Conservation (phyloP, 2,113 vertebrate genomes). For the Heliornis fulica region DNA sequence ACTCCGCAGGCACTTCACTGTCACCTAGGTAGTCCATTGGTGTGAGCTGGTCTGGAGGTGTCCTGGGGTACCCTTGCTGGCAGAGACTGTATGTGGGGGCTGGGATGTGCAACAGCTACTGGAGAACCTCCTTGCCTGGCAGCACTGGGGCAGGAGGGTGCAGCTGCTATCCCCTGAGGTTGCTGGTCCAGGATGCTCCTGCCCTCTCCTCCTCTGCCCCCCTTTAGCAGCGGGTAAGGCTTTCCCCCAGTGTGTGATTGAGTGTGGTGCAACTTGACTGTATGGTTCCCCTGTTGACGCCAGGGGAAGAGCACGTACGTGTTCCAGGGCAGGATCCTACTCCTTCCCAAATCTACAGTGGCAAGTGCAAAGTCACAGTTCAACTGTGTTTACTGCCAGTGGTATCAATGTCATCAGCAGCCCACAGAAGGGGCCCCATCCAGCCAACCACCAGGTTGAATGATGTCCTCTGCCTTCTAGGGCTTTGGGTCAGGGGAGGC, state of each 20-base stretch:
- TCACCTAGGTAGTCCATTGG: too few species aligned
- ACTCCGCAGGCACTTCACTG: neutral
- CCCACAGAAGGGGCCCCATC: neutral
- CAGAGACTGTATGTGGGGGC: neutral
- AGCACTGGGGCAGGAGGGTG: neutral
- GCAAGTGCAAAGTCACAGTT: neutral
- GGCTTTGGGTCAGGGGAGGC: neutral
- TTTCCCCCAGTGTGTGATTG: fast-evolving
- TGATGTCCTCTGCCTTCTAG: fast-evolving
- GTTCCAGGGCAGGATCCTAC: neutral
- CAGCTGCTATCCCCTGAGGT: neutral
- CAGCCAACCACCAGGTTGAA: neutral
- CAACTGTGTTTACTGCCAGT: fast-evolving
- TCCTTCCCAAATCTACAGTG: neutral
- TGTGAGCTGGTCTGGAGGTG: fast-evolving
- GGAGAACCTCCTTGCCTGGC: neutral
- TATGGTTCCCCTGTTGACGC: neutral
- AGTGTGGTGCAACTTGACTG: fast-evolving
- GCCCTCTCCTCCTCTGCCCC: too few species aligned
- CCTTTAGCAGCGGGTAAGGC: neutral
- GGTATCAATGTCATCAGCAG: neutral
- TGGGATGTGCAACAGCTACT: neutral
- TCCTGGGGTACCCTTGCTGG: neutral
- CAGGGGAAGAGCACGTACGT: fast-evolving
- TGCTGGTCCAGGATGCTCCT: neutral